These are phyloP conservation scores for Ochotona curzoniae DNA, from an alignment of 2,113 vertebrate genomes.

Conservation along the genomic window DNA sequence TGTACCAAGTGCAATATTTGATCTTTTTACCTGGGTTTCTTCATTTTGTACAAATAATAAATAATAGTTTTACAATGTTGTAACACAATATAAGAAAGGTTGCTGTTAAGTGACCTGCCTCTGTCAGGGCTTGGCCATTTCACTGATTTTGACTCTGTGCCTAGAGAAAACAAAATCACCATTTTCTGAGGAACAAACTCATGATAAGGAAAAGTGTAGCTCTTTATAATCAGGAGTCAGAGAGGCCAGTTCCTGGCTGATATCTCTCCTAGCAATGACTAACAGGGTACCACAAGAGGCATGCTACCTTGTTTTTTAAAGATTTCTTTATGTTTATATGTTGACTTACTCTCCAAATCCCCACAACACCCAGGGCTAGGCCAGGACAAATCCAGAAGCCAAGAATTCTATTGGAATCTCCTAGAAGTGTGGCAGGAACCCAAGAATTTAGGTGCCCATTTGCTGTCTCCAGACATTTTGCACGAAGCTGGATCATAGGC, in stretches of 20 bases:
- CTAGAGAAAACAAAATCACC: not conserved
- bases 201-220: not conserved
- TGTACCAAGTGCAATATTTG: not conserved
- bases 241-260: not conserved
- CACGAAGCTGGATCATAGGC: too few species aligned
- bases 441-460: too few species aligned
- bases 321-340: too few species aligned
- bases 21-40: not conserved
- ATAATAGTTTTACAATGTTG: not conserved
- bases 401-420: too few species aligned
- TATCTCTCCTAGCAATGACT: not conserved
- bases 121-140: not conserved
- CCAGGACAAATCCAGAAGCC: too few species aligned
- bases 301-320: too few species aligned
- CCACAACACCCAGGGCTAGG: too few species aligned
- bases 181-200: not conserved
- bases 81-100: not conserved
- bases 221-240: not conserved
- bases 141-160: not conserved
- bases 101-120: not conserved
- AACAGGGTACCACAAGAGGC: not conserved
- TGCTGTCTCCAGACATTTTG: too few species aligned
- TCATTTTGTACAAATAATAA: slow-evolving; percentile 3
- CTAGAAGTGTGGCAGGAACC: too few species aligned
- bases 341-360: too few species aligned